A percentile compares a stretch with the other conserved stretches of the same genome.
Conservation (phyloP, 1,140 invertebrate genomes). For the Ceratoteleas bidentatus region DNA sequence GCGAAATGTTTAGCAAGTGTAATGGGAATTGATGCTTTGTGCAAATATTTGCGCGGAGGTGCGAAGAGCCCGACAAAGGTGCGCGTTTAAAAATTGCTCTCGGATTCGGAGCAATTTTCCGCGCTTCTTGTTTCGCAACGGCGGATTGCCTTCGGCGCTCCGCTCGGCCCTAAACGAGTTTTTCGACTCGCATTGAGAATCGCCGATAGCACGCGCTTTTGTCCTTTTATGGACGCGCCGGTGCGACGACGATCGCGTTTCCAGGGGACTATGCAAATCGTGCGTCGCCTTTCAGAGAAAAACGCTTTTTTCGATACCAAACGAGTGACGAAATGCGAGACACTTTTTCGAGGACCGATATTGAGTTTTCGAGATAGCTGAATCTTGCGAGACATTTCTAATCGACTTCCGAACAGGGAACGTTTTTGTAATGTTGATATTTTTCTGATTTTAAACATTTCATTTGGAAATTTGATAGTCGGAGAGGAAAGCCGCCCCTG, state of each 20-base stretch:
- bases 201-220: constrained; percentile 50
- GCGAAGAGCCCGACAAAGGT: constrained; percentile 11
- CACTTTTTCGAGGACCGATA: neutral
- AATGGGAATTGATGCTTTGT: constrained; percentile 35
- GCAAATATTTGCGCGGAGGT: constrained; percentile 31
- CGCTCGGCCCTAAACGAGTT: constrained; percentile 53
- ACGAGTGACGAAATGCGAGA: constrained; percentile 1
- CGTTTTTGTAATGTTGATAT: too few species aligned
- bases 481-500: too few species aligned
- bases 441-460: too few species aligned
- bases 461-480: too few species aligned
- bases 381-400: too few species aligned
- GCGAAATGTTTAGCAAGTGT: constrained; percentile 26
- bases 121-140: constrained; percentile 53
- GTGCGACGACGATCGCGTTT: constrained; percentile 35
- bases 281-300: constrained; percentile 31
- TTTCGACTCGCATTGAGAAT: constrained; percentile 68
- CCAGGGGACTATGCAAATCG: constrained; percentile 45
- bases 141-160: constrained; percentile 44
- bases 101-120: constrained; percentile 47
- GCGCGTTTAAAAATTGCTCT: constrained; percentile 14
- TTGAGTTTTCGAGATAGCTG: neutral
- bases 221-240: constrained; percentile 45
- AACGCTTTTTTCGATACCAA: constrained; percentile 13
- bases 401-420: too few species aligned